Percentiles rank a stretch among this genome's conserved stretches.
Conservation (phyloP, 92 coral and sea anemone species). For the Epizoanthus ramosus region DNA sequence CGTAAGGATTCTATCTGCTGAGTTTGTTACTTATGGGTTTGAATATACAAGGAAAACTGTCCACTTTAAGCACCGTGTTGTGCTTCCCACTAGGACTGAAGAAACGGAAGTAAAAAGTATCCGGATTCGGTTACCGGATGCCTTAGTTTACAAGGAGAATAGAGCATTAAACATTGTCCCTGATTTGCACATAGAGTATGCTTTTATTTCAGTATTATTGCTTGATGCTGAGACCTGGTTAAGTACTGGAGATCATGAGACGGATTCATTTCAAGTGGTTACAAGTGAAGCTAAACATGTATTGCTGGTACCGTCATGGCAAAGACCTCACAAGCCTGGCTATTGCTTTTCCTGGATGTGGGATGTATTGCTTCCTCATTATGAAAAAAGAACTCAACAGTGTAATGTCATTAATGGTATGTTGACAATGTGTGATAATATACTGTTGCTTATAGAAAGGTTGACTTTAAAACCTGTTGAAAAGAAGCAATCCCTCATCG, state of each 20-base stretch:
- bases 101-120: constrained; percentile 53
- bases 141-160: constrained; percentile 77
- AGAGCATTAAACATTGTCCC: constrained; percentile 66
- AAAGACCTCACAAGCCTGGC: constrained; percentile 83
- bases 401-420: constrained; percentile 73
- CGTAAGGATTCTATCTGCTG: constrained; percentile 66
- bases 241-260: constrained; percentile 12
- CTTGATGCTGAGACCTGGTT: constrained; percentile 49
- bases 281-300: constrained; percentile 55
- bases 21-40: constrained; percentile 67
- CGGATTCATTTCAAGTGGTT: constrained; percentile 52
- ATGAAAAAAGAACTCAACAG: constrained; percentile 52
- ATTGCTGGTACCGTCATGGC: constrained; percentile 74
- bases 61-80: constrained; percentile 67
- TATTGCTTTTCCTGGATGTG: constrained; percentile 67
- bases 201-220: constrained; percentile 58
- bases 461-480: neutral
- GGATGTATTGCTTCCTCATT: constrained; percentile 56
- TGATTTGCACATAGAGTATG: constrained; percentile 74
- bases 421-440: neutral
- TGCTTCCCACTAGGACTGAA: constrained; percentile 52
- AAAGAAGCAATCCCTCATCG: neutral
- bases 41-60: constrained; percentile 42
- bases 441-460: neutral
- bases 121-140: constrained; percentile 72